These are phyloP conservation scores for Argynnis bischoffii DNA, from an alignment of 2,888 invertebrate species.

Conservation along the genomic window DNA sequence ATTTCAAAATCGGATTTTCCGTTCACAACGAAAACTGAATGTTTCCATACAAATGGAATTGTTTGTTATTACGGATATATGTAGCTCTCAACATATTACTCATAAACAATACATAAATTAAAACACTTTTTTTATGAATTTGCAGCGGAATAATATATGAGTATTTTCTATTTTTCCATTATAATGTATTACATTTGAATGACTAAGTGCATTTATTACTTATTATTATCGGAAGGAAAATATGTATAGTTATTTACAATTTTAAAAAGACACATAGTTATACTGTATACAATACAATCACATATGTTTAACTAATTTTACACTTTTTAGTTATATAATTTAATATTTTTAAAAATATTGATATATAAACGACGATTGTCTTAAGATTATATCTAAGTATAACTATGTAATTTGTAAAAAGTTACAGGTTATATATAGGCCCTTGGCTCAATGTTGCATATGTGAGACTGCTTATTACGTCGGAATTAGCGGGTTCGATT, in stretches of 20 bases:
- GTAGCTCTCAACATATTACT: slow-evolving; percentile 34
- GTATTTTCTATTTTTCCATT: slow-evolving; percentile 26
- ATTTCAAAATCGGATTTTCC: slow-evolving; percentile 37
- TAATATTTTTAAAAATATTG: no score
- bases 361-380: no score
- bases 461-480: no score
- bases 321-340: no score
- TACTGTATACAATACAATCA: no score
- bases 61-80: slow-evolving; percentile 29
- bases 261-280: no score
- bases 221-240: background rate
- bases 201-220: background rate
- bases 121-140: slow-evolving; percentile 14
- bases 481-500: no score
- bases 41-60: slow-evolving; percentile 40
- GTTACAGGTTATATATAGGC: no score
- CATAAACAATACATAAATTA: slow-evolving; percentile 29
- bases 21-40: slow-evolving; percentile 30
- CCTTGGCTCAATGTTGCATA: no score
- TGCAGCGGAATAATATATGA: slow-evolving; percentile 21
- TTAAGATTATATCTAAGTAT: no score
- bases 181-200: background rate
- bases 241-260: background rate
- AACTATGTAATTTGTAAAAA: no score
- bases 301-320: no score